Evolutionary conservation across 1,140 invertebrate genomes (phyloP).

Genomic region (Papilio glaucus): DNA sequence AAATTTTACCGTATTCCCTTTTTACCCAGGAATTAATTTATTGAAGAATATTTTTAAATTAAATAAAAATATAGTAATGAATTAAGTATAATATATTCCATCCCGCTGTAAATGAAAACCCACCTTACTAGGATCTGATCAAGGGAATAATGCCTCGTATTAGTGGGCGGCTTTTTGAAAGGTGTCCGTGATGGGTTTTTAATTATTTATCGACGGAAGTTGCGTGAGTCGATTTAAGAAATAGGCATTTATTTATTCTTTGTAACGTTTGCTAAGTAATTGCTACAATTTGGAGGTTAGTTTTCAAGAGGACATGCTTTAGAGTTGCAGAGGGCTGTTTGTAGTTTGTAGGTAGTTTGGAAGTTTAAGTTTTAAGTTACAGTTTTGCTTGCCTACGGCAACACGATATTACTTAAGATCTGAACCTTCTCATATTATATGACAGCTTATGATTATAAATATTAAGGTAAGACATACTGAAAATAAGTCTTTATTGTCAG

Average conservation of each 20-base stretch:
- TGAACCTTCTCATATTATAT: background rate
- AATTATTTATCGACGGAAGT: slow-evolving; percentile 65
- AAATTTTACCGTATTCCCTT: too few relatives aligned
- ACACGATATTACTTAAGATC: background rate
- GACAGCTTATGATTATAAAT: background rate
- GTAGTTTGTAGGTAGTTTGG: background rate
- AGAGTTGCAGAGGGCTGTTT: background rate
- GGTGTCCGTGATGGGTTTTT: slow-evolving; percentile 75
- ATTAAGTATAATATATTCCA: background rate
- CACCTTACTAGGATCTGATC: slow-evolving; percentile 64
- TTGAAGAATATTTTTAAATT: background rate
- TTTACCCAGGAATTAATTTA: too few relatives aligned
- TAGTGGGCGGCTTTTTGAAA: slow-evolving; percentile 74
- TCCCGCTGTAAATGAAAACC: slow-evolving; percentile 46
- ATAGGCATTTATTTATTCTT: slow-evolving; percentile 18
- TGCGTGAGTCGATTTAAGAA: slow-evolving; percentile 38
- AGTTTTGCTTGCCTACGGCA: background rate
- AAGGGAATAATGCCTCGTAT: slow-evolving; percentile 69
- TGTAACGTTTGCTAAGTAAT: slow-evolving; percentile 19
- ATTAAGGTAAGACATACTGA: background rate
- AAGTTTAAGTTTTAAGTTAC: background rate
- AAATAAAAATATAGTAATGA: background rate
- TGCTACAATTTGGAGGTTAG: slow-evolving; percentile 2
- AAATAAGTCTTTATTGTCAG: too few relatives aligned
- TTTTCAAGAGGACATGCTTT: background rate